Base-by-base conservation (phyloP, 2,797 vertebrate species). In the Eutrigla gurnardus region DNA sequence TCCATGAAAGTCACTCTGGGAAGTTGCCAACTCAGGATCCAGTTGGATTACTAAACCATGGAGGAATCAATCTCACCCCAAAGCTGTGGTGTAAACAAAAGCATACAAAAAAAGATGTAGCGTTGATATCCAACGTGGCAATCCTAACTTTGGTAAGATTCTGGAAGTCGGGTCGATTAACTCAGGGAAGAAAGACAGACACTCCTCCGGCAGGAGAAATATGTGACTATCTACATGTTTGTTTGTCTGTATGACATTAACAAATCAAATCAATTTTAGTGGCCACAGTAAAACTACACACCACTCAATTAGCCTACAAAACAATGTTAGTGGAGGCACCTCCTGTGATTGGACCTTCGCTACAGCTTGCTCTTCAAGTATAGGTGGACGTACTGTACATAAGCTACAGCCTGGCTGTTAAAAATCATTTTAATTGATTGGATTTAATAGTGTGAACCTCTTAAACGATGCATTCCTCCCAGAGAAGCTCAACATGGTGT, bases 51-150 rank as follows among this genome's bases (percentile, higher is more conserved):
- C 12, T 14, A 55, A 74, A 3, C 17, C 17, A 17, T 15, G 37
- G 6, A 77, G 50, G 57, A 70, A 66, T 65, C 25, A 70, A 67
- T 67, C 18, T 55, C 7, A 11, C 33, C 50, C 39, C 12, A n/a
- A 50, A 70, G 70, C 53, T 71, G 15, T 47, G 37, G 49, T 40
- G 68, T 58, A 47, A 82, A 77, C 68, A 82, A 78, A 70, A 61
- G 36, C 59, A 62, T 37, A 33, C 42, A 71, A 62, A 55, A 55
- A 50, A 65, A 66, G 62, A 80, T 54, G 65, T 43, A 43, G 32
- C 46, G 52, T 18, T 73, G 15, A 73, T 18, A 61, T 60, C 40
- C 37, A 75, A 50, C 25, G 14, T 61, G 43, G 70, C 10, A 64
- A 35, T 62, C n/a, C 62, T 49, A 68, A 75, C 60, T 83, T 39